phyloP scores from a whole-genome alignment of 2,113 vertebrate genomes.

The Daubentonia madagascariensis region DNA sequence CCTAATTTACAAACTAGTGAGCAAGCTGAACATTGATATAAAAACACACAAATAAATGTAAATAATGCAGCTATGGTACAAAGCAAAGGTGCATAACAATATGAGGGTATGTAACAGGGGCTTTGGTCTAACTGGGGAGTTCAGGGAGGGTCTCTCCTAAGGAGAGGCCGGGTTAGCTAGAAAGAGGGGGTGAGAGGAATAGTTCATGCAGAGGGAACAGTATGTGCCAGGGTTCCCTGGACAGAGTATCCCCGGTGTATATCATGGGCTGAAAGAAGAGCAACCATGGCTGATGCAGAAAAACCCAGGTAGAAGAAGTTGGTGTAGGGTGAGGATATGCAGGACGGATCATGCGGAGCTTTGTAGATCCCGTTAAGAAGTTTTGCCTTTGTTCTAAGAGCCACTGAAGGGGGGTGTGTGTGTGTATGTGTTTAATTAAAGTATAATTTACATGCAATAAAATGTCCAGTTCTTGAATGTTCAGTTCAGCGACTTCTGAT shows the following conservation, averaged over 20 bases:
- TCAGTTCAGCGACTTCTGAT: background rate
- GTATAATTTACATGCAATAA: background rate
- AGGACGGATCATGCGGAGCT: background rate
- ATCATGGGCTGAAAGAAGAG: background rate
- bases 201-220: background rate
- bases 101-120: rapidly evolving
- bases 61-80: background rate
- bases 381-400: background rate
- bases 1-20: background rate
- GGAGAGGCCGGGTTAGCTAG: background rate
- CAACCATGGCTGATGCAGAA: background rate
- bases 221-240: background rate
- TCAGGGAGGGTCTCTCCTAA: background rate
- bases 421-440: background rate
- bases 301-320: background rate
- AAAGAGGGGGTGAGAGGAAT: background rate
- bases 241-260: background rate
- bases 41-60: background rate
- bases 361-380: background rate
- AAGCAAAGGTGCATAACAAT: background rate
- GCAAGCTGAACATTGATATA: background rate
- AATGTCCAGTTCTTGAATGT: background rate
- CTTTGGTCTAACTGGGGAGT: background rate
- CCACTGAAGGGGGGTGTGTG: background rate
- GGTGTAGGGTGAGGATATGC: background rate